Base-by-base conservation (phyloP, 2,888 invertebrate genomes). In the Sturmia bella region DNA sequence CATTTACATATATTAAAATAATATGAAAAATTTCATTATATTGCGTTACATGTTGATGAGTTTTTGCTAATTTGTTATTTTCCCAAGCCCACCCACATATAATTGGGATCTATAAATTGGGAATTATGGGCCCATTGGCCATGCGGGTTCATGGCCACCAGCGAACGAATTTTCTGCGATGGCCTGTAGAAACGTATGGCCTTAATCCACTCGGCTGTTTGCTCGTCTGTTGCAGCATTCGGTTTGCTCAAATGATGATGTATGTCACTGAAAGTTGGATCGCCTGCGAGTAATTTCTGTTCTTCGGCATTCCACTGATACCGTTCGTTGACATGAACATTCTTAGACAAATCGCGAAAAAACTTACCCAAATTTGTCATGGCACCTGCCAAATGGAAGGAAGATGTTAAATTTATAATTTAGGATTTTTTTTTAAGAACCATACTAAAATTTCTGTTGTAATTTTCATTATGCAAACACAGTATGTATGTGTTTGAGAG, bases 41-140 rank as follows among this genome's bases (percentile, higher is more conserved):
- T 13, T 15, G 15, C 24, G 19, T 59, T 41, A 41, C 13, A n/a
- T 59, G 39, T 2, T 17, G 0, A 56, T 32, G 3, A 17, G 27
- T 43, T 24, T 32, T 45, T 32, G 15, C 24, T 19, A 63, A 17
- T 69, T 37, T 61, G 70, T 75, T 66, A 80, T 85, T 90, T 90
- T 75, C 94, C 94, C 84, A 94, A 92, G 13, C 94, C 94, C 45
- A 94, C 91, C 94, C 94, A 94, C 92, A 94, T 92, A 88, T 93
- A 91, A 77, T 92, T 93, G 43, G 94, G 94, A 89, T 94, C 93
- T 86, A 94, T 92, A 84, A 92, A 92, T 87, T 94, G 93, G 63
- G 94, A 93, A 3, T 92, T 92, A 43, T 93, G 93, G 11, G 64
- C 74, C 82, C 82, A 82, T 87, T 94, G 93, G 52, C 91, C 91